A percentile compares a stretch with the other conserved stretches of the same genome.
Conservation (phyloP, 2,888 invertebrate genomes). For the Lottia scabra region DNA sequence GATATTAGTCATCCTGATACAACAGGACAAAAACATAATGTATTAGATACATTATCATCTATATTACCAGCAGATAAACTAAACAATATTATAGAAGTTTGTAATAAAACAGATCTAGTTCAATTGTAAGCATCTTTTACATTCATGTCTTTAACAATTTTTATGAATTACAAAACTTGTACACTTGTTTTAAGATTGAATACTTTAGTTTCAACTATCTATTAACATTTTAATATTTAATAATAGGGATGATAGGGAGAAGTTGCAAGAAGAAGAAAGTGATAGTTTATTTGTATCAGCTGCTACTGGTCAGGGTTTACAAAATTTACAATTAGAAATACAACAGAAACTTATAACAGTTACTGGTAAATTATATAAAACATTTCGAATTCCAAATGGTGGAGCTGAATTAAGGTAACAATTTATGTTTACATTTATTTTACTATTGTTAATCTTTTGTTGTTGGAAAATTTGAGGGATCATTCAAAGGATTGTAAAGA, state of each 20-base stretch:
- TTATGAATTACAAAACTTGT: too few species aligned
- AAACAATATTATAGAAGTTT: constrained; percentile 77
- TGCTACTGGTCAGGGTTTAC: constrained; percentile 71
- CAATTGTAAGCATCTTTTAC: too few species aligned
- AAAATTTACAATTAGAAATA: constrained; percentile 69
- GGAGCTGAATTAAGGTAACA: constrained; percentile 55
- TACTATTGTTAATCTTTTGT: too few species aligned
- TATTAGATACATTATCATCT: constrained; percentile 76
- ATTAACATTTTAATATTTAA: too few species aligned
- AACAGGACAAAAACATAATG: constrained; percentile 78
- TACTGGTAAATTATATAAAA: constrained; percentile 73
- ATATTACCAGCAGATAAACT: constrained; percentile 72
- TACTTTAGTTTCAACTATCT: too few species aligned
- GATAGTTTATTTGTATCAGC: constrained; percentile 69
- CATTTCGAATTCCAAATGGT: constrained; percentile 69
- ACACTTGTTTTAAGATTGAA: too few species aligned
- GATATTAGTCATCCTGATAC: constrained; percentile 83
- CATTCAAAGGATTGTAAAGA: too few species aligned
- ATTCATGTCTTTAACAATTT: too few species aligned
- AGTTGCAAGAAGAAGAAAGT: background rate
- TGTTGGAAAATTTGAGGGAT: too few species aligned
- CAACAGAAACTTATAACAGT: constrained; percentile 72
- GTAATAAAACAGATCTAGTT: constrained; percentile 80
- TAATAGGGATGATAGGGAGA: too few species aligned
- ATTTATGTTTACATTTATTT: too few species aligned